These are phyloP conservation scores for Ceryle rudis DNA, from an alignment of 2,797 vertebrate genomes.

Conservation along the genomic window DNA sequence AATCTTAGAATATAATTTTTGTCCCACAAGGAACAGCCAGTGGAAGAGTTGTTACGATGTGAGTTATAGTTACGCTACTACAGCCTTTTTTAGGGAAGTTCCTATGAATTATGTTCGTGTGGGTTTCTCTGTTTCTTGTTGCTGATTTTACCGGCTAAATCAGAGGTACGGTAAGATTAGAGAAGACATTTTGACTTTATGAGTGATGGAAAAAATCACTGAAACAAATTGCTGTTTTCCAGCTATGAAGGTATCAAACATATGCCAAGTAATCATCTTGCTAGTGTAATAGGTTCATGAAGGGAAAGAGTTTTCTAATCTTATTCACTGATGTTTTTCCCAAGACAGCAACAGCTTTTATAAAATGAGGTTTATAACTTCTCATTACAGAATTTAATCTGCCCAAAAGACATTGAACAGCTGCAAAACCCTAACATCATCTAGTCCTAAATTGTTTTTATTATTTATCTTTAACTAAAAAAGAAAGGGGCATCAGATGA, in stretches of 20 bases:
- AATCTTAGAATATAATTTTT: background rate
- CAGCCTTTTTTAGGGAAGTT: background rate
- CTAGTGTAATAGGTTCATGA: slow-evolving; percentile 77
- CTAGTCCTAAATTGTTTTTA: slow-evolving; percentile 80
- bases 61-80: background rate
- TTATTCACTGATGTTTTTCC: slow-evolving; percentile 78
- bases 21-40: background rate
- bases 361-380: slow-evolving; percentile 83
- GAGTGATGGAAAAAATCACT: slow-evolving; percentile 72
- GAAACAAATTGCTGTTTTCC: slow-evolving; percentile 78
- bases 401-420: slow-evolving; percentile 81
- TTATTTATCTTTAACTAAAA: slow-evolving; percentile 83
- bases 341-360: slow-evolving; percentile 81
- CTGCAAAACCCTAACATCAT: slow-evolving; percentile 76
- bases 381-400: slow-evolving; percentile 85
- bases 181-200: slow-evolving; percentile 66
- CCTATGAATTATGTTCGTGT: background rate
- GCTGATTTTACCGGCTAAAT: slow-evolving; percentile 15
- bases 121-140: background rate
- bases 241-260: slow-evolving; percentile 76
- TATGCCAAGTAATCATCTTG: slow-evolving; percentile 77
- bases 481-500: slow-evolving; percentile 74
- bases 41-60: background rate
- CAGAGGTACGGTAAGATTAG: slow-evolving; percentile 21
- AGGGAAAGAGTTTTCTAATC: slow-evolving; percentile 78